These are phyloP conservation scores for Cryptus viduatorius DNA, from an alignment of 2,888 invertebrate genomes.

Conservation along the genomic window DNA sequence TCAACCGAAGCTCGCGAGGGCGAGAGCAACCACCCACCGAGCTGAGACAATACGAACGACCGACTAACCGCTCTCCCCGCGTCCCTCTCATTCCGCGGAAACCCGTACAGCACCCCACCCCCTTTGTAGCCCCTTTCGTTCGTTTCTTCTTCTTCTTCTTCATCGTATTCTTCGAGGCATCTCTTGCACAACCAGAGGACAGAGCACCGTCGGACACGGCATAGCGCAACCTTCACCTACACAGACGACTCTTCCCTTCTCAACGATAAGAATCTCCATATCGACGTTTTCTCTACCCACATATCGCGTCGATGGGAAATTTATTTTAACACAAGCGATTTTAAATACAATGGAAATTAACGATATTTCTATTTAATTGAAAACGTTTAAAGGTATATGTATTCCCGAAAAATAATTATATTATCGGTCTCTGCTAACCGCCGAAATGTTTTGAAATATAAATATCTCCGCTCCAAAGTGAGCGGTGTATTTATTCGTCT, in stretches of 20 bases:
- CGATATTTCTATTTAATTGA: too few species aligned
- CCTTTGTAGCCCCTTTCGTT: slow-evolving; percentile 56
- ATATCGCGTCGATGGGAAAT: neutral
- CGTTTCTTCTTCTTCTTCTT: slow-evolving; percentile 57
- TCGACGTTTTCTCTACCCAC: slow-evolving; percentile 13
- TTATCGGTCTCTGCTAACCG: too few species aligned
- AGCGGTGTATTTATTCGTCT: neutral
- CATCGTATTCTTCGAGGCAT: slow-evolving; percentile 55
- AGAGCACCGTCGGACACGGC: slow-evolving; percentile 31
- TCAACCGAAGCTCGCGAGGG: slow-evolving; percentile 16
- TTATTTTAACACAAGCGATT: too few species aligned
- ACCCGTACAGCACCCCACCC: slow-evolving; percentile 65
- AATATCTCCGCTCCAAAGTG: too few species aligned
- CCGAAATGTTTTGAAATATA: too few species aligned
- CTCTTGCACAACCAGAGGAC: slow-evolving; percentile 56
- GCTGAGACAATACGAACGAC: slow-evolving; percentile 66
- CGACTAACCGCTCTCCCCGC: slow-evolving; percentile 57
- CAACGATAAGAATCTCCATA: slow-evolving; percentile 17
- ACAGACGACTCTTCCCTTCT: neutral
- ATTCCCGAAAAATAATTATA: too few species aligned
- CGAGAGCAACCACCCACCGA: slow-evolving; percentile 44
- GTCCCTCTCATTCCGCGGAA: slow-evolving; percentile 67
- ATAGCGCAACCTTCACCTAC: slow-evolving; percentile 12
- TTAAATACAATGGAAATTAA: too few species aligned
- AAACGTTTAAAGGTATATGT: too few species aligned